These are phyloP conservation scores for Lasioglossum malachurum DNA, from an alignment of 2,888 invertebrate species.

Conservation along the genomic window DNA sequence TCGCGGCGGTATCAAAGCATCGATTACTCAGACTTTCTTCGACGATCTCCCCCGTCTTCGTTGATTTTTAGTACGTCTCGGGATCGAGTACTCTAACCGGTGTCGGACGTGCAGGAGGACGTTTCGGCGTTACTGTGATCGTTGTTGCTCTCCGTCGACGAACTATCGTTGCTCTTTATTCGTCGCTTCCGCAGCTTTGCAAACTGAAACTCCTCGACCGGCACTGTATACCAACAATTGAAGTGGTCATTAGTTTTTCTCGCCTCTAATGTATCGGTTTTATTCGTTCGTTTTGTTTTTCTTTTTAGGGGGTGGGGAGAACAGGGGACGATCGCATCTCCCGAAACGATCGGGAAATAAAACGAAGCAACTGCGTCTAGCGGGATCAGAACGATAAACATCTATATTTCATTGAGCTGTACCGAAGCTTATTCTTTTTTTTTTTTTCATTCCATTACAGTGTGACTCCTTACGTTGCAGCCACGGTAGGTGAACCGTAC, in stretches of 20 bases:
- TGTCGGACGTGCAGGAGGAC: conserved; percentile 82
- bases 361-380: conserved; percentile 53
- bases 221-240: conserved; percentile 81
- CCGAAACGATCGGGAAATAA: conserved; percentile 52
- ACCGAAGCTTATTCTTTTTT: conserved; percentile 29
- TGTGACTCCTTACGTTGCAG: conserved; percentile 66
- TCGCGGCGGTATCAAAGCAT: conserved; percentile 21
- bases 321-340: conserved; percentile 31
- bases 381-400: conserved; percentile 65
- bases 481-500: conserved; percentile 46
- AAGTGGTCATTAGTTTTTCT: conserved; percentile 71
- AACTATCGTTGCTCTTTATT: conserved; percentile 83
- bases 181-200: conserved; percentile 82
- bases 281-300: neutral
- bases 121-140: conserved; percentile 82
- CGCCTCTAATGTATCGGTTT: neutral
- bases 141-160: conserved; percentile 83
- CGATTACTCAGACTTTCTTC: conserved; percentile 4
- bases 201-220: conserved; percentile 84
- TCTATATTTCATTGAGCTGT: conserved; percentile 65
- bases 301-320: neutral
- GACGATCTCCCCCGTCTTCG: conserved; percentile 15
- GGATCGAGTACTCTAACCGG: conserved; percentile 71
- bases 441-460: conserved; percentile 58
- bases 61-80: conserved; percentile 2